Percentiles rank a stretch among this genome's conserved stretches.
Conservation (phyloP, 1,140 invertebrate species). For the Bombus polaris region DNA sequence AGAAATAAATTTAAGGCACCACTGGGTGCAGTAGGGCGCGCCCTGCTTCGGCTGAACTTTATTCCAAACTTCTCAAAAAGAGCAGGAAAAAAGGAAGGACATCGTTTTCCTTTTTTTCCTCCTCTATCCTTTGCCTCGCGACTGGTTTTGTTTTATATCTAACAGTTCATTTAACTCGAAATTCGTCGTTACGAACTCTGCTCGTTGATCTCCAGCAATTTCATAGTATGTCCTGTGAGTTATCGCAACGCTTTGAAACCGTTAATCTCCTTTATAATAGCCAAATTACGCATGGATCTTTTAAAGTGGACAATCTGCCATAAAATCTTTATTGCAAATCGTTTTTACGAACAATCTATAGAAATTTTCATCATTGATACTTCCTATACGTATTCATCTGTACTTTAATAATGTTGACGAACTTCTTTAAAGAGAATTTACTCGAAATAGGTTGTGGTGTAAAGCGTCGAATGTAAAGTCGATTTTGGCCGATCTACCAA, state of each 20-base stretch:
- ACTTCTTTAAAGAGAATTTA: too few species aligned
- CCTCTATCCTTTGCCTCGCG: too few species aligned
- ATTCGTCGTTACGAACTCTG: background rate
- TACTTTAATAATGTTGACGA: background rate
- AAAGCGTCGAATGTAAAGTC: too few species aligned
- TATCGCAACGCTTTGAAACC: background rate
- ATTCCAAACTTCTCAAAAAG: conserved; percentile 4
- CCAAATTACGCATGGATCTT: background rate
- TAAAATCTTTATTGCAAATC: background rate
- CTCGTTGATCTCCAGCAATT: background rate
- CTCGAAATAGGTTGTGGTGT: too few species aligned
- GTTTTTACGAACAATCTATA: background rate
- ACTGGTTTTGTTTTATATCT: conserved; percentile 6
- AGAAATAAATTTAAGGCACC: conserved; percentile 50
- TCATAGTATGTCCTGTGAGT: background rate
- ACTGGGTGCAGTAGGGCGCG: conserved; percentile 24
- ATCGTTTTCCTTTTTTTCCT: background rate
- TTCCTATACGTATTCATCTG: background rate
- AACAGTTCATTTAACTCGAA: background rate
- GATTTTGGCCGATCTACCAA: too few species aligned
- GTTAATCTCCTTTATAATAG: background rate
- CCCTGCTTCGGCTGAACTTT: background rate
- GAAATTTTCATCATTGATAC: background rate
- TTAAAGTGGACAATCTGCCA: background rate
- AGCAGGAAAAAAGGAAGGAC: background rate